Evolutionary conservation across 1,140 invertebrate species (phyloP).

Genomic region (Diabrotica undecimpunctata): DNA sequence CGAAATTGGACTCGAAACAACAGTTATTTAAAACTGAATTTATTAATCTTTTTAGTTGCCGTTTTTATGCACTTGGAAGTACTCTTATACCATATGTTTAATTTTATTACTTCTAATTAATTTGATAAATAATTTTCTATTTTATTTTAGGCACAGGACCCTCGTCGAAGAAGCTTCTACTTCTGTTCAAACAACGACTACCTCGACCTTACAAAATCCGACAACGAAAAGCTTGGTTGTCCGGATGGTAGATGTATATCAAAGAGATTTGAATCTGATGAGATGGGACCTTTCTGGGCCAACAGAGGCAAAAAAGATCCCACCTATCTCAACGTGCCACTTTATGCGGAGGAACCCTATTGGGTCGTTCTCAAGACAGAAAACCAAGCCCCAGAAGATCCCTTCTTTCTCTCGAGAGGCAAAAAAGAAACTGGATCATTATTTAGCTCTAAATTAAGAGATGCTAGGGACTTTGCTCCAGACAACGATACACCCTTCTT

Average conservation of each 20-base stretch:
- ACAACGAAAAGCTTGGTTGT: slow-evolving; percentile 26
- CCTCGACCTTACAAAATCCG: slow-evolving; percentile 6
- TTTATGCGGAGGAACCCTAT: slow-evolving; percentile 28
- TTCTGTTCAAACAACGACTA: slow-evolving; percentile 15
- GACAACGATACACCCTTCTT: slow-evolving; percentile 30
- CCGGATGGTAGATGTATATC: slow-evolving; percentile 26
- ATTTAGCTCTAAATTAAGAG: slow-evolving; percentile 13
- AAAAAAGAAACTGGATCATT: slow-evolving; percentile 26
- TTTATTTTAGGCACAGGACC: slow-evolving; percentile 33
- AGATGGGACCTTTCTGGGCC: slow-evolving; percentile 44
- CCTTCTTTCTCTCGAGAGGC: slow-evolving; percentile 35
- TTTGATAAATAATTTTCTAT: too few relatives aligned
- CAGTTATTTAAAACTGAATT: too few relatives aligned
- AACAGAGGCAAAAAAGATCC: slow-evolving; percentile 44
- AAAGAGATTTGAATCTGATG: slow-evolving; percentile 28
- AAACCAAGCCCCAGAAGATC: slow-evolving; percentile 27
- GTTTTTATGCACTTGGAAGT: too few relatives aligned
- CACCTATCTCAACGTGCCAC: slow-evolving; percentile 25
- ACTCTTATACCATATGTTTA: too few relatives aligned
- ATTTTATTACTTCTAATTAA: too few relatives aligned
- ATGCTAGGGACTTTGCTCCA: slow-evolving; percentile 18
- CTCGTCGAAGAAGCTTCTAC: slow-evolving; percentile 25
- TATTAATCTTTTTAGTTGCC: too few relatives aligned
- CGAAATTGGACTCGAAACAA: too few relatives aligned
- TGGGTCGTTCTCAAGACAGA: slow-evolving; percentile 34